phyloP scores from a whole-genome alignment of 1,140 invertebrate genomes.

The Lordiphosa clarofinis region DNA sequence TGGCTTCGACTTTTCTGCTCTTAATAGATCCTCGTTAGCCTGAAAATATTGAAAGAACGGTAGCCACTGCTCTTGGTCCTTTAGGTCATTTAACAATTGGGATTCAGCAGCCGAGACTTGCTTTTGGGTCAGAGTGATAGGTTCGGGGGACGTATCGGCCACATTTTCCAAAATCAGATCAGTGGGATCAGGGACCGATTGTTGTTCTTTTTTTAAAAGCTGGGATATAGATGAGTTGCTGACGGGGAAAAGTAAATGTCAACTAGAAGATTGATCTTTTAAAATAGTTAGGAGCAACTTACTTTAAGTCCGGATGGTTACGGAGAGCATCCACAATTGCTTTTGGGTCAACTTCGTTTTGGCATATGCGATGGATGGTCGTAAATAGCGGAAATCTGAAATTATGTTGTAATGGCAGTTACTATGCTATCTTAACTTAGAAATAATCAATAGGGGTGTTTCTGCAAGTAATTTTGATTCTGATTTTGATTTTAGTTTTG shows the following conservation, averaged over 20 bases:
- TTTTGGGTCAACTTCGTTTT: slow-evolving; percentile 86
- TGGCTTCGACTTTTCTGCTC: neutral
- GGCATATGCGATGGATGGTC: slow-evolving; percentile 94
- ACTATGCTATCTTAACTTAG: no score
- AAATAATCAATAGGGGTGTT: no score
- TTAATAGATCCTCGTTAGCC: neutral
- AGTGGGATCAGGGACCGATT: neutral
- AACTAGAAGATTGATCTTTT: no score
- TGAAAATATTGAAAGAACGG: slow-evolving; percentile 12
- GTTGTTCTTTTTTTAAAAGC: slow-evolving; percentile 28
- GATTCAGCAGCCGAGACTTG: neutral
- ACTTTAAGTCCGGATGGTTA: slow-evolving; percentile 97
- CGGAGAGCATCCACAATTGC: slow-evolving; percentile 93
- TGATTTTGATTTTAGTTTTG: no score
- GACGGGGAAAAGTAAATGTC: neutral
- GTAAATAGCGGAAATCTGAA: slow-evolving; percentile 89
- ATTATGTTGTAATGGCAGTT: no score
- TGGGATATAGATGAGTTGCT: slow-evolving; percentile 32
- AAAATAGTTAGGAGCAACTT: slow-evolving; percentile 79
- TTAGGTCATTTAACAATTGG: slow-evolving; percentile 1
- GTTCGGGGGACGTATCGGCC: slow-evolving; percentile 15
- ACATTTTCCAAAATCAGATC: slow-evolving; percentile 14
- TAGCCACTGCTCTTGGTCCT: slow-evolving; percentile 19
- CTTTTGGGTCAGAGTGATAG: slow-evolving; percentile 1
- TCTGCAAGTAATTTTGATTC: no score